These are phyloP conservation scores for Bubo bubo DNA, from an alignment of 2,113 vertebrate species.

Conservation along the genomic window DNA sequence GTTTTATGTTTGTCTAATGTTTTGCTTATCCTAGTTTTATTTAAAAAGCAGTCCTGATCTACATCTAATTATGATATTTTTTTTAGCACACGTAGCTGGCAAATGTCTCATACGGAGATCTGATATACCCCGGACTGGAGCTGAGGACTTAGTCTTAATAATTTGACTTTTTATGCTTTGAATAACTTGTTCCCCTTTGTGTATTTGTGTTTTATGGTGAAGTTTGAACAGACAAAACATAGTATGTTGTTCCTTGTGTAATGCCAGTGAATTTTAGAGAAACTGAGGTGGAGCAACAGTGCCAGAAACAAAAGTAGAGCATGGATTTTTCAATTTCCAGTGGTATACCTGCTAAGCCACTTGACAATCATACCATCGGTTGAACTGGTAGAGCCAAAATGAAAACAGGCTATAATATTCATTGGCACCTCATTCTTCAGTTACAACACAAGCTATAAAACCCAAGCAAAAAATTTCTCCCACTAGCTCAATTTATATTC, in stretches of 20 bases:
- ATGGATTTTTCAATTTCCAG: neutral
- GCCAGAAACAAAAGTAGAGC: neutral
- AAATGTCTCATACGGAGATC: neutral
- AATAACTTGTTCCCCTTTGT: neutral
- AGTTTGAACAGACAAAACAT: neutral
- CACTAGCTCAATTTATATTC: neutral
- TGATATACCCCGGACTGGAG: neutral
- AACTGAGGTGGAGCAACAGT: neutral
- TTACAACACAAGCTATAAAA: neutral
- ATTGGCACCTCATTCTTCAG: neutral
- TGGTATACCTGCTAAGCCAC: neutral
- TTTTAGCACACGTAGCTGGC: neutral
- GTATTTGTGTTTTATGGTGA: neutral
- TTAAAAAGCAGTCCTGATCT: neutral
- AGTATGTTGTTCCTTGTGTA: neutral
- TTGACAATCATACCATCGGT: neutral
- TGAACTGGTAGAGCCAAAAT: neutral
- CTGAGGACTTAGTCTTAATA: neutral
- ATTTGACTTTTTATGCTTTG: neutral
- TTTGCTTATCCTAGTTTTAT: neutral
- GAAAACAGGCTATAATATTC: neutral
- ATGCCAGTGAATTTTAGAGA: neutral
- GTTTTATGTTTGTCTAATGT: neutral
- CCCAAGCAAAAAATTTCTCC: neutral
- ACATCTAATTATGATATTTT: neutral